Evolutionary conservation across 2,888 invertebrate genomes (phyloP), one percentile per base, ranked within the genome.

Genomic region (Uropetala carovei): DNA sequence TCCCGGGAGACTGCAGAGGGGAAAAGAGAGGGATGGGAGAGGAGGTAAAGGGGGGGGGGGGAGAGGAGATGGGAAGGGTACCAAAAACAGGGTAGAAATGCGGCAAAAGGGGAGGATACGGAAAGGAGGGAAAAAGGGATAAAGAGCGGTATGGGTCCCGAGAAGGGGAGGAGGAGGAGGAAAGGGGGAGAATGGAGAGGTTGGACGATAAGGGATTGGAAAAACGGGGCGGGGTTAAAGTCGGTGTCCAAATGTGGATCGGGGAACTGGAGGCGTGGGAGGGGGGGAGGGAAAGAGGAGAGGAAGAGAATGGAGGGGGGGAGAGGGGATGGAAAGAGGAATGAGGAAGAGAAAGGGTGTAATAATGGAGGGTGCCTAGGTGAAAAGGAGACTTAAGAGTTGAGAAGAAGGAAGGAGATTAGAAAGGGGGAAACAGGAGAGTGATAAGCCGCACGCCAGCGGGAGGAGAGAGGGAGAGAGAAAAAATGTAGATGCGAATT

Each of bases 161-260:
- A 75, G 22, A 14, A 22, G 22, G 3, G 75, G 75, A 75, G 13
- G 22, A 22, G 27, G 75, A 14, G 75, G 22, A 10, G 75, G 75
- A 75, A 27, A 13, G 75, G 27, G 75, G 22, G 75, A 11, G 27
- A 75, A 27, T 22, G 68, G 22, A 68, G 68, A 68, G 68, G 68
- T n/a, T 9, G 68, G 68, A 9, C 18, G 68, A 68, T 68, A 68
- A 68, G 68, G 75, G 75, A 27, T 27, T 4, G 27, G 75, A 22
- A 18, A 16, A 75, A 75, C 22, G 75, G 75, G 75, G 75, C 27
- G 75, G 75, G 75, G 75, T 75, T 13, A 14, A 7, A 8, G 75
- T 27, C 75, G 22, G 75, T 75, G 27, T 75, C 75, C 75, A 75
- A 75, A 75, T 75, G 75, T 27, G 75, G 75, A 75, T 22, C 27